Percentiles rank a stretch among this genome's conserved stretches.
Evolutionary conservation across 2,888 invertebrate genomes (phyloP).

Genomic region (Leptinotarsa juncta): DNA sequence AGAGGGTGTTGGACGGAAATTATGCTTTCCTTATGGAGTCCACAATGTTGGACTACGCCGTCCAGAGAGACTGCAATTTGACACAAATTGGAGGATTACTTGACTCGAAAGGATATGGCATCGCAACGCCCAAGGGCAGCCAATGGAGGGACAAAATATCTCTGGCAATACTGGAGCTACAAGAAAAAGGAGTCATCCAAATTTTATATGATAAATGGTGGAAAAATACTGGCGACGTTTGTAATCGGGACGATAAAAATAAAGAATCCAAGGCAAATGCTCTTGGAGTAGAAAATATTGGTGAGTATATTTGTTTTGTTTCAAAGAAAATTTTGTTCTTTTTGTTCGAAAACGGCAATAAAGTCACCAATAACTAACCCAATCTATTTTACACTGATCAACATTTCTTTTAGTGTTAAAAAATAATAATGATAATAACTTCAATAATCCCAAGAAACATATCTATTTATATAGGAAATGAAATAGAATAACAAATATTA

Average conservation of each 20-base stretch:
- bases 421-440: no score
- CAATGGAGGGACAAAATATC: slow-evolving; percentile 98
- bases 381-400: no score
- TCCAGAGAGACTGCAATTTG: slow-evolving; percentile 94
- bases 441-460: no score
- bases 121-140: slow-evolving; percentile 95
- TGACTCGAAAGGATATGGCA: slow-evolving; percentile 89
- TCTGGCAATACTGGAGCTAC: slow-evolving; percentile 91
- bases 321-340: no score
- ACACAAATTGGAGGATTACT: slow-evolving; percentile 95
- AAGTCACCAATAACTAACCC: no score
- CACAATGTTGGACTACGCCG: slow-evolving; percentile 95
- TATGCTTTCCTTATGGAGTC: slow-evolving; percentile 99
- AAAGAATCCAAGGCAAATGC: slow-evolving; percentile 95
- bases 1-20: slow-evolving; percentile 86
- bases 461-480: no score
- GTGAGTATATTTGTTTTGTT: slow-evolving; percentile 66
- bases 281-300: slow-evolving; percentile 89
- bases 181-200: slow-evolving; percentile 94
- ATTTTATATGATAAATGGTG: slow-evolving; percentile 98
- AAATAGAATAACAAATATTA: no score
- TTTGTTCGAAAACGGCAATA: no score
- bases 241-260: slow-evolving; percentile 86
- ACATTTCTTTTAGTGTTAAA: no score
- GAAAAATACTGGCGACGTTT: slow-evolving; percentile 94